Percentiles rank a stretch among this genome's conserved stretches.
These are phyloP conservation scores for Asobara japonica DNA, from an alignment of 1,140 invertebrate genomes.

Conservation along the genomic window DNA sequence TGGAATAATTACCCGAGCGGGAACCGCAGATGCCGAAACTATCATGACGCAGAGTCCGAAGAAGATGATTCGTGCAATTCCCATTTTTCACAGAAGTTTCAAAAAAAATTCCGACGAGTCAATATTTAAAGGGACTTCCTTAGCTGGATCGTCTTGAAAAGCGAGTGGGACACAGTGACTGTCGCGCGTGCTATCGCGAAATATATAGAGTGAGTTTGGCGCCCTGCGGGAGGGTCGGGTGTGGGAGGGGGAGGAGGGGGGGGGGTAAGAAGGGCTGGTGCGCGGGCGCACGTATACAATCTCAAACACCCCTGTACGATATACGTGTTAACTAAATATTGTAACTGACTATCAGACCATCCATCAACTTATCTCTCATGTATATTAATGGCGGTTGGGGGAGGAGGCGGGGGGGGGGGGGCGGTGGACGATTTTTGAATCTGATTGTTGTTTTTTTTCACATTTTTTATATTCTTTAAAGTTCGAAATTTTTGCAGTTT, in stretches of 20 bases:
- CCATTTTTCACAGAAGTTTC: not conserved
- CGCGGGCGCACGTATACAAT: conserved; percentile 29
- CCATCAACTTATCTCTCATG: not conserved
- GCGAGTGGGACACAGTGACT: conserved; percentile 35
- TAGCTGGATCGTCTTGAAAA: conserved; percentile 27
- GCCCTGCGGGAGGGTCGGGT: conserved; percentile 2
- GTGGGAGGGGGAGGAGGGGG: conserved; percentile 24
- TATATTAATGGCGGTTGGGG: no score
- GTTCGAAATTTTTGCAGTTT: no score
- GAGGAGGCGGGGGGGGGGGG: no score
- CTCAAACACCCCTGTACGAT: conserved; percentile 5
- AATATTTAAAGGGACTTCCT: not conserved
- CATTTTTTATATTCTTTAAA: no score
- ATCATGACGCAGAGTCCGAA: not conserved
- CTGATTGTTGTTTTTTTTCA: no score
- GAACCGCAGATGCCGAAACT: not conserved
- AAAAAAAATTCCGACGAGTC: not conserved
- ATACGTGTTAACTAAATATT: not conserved
- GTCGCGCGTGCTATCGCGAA: conserved; percentile 42
- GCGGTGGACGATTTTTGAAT: no score
- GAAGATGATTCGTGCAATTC: not conserved
- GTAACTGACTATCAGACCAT: not conserved
- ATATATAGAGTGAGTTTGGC: conserved; percentile 48
- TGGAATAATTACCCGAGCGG: conserved; percentile 15
- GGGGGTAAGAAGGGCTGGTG: not conserved